Base-by-base conservation (phyloP, 2,888 invertebrate genomes). In the Nudaria mundana region DNA sequence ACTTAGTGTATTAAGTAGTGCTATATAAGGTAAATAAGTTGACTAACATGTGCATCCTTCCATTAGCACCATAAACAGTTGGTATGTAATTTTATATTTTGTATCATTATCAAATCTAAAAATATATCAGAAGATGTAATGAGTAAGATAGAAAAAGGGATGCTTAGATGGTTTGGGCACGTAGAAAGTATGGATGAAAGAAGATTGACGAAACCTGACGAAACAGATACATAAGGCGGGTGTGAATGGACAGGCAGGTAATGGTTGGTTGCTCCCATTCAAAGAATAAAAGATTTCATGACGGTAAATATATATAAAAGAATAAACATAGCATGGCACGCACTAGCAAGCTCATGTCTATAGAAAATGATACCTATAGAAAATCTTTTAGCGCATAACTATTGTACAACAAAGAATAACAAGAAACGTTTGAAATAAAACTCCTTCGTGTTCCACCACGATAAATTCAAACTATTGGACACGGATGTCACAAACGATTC, bases 351-450 rank as follows among this genome's bases (percentile, higher is more conserved):
- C 52, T 56, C 60, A 46, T 56, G 59, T 52, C 56, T 57, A 45
- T 56, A 40, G 45, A 30, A 63, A 67, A 63, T 56, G 58, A 50
- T 57, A 50, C 39, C 54, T 59, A 52, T 47, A 52, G 30, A 41
- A 56, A 62, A 67, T 62, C 50, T 63, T 66, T 60, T 58, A 50
- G 58, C 52, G 48, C 41, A 42, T 37, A 42, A 31, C 50, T 47
- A 51, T 61, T 62, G 51, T 66, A 56, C 47, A 49, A 53, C 50
- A 63, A 50, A 56, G 53, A 62, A 65, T 55, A 52, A 47, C 40
- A 47, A 44, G 52, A 52, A 48, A 51, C 44, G 34, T 44, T 55
- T 44, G 34, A 44, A 55, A 43, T 44, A 35, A 48, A 44, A 41
- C 49, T 41, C 39, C 38, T 62, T 52, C 63, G 52, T 68, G 68